Conservation (phyloP, 2,888 invertebrate genomes). For the Syrphus vitripennis region DNA sequence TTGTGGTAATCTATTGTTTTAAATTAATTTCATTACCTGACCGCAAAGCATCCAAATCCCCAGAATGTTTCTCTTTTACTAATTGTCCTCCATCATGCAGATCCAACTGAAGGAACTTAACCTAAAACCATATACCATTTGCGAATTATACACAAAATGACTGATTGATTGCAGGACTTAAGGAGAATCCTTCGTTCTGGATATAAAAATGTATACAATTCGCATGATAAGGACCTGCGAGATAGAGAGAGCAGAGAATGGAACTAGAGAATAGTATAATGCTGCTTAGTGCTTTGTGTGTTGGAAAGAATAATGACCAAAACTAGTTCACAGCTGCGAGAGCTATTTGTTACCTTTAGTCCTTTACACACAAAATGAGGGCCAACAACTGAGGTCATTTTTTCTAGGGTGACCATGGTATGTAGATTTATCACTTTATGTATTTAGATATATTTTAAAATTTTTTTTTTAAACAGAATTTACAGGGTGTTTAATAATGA, state of each 20-base stretch:
- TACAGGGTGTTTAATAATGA: too few relatives aligned
- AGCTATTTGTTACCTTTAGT: conserved; percentile 50
- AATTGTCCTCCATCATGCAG: not conserved
- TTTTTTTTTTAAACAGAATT: too few relatives aligned
- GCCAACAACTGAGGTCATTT: not conserved
- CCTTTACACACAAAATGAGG: conserved; percentile 21
- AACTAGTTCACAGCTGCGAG: conserved; percentile 58
- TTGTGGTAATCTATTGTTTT: conserved; percentile 58
- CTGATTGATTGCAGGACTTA: conserved; percentile 62
- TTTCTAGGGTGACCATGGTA: not conserved
- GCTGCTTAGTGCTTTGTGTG: conserved; percentile 7
- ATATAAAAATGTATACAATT: conserved; percentile 21
- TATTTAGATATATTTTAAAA: not conserved
- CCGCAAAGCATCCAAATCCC: conserved; percentile 40
- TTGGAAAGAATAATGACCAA: conserved; percentile 38
- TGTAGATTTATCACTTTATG: not conserved
- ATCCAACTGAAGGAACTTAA: conserved; percentile 23
- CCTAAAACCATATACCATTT: conserved; percentile 58
- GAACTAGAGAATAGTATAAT: not conserved
- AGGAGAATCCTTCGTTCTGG: not conserved
- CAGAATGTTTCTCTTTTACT: not conserved
- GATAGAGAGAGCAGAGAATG: not conserved
- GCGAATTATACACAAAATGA: conserved; percentile 59
- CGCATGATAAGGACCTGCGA: conserved; percentile 39
- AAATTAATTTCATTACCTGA: conserved; percentile 59